phyloP scores from a whole-genome alignment of 2,888 invertebrate species.

The Hemithea aestivaria region DNA sequence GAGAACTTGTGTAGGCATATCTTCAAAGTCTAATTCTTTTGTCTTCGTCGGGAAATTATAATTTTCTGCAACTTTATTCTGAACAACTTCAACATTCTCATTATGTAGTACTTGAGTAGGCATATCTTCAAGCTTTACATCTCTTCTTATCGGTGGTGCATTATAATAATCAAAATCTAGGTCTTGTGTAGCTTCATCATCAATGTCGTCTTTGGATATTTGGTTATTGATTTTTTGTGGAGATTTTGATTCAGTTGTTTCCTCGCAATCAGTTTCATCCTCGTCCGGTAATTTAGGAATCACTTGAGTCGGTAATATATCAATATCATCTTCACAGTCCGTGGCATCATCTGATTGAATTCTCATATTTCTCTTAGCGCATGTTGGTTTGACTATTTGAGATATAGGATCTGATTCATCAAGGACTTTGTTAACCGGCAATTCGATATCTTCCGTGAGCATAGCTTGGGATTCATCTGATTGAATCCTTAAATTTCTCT shows the following conservation, averaged over 20 bases:
- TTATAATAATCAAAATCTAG: conserved; percentile 21
- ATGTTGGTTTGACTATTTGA: conserved; percentile 17
- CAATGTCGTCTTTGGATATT: conserved; percentile 19
- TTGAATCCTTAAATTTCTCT: conserved; percentile 25
- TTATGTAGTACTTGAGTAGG: conserved; percentile 48
- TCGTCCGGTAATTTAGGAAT: conserved; percentile 30
- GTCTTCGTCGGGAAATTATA: neutral
- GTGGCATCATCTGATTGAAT: conserved; percentile 29
- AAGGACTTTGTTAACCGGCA: conserved; percentile 15
- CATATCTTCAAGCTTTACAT: conserved; percentile 39
- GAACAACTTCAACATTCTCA: conserved; percentile 9
- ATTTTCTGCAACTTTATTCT: no score
- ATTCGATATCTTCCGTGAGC: conserved; percentile 36
- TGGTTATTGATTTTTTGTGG: conserved; percentile 11
- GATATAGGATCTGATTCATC: conserved; percentile 17
- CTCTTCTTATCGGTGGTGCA: conserved; percentile 13
- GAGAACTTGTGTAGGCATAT: conserved; percentile 48
- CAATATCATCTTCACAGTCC: conserved; percentile 35
- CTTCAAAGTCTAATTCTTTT: conserved; percentile 33
- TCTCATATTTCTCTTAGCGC: conserved; percentile 25
- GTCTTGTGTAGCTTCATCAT: conserved; percentile 42
- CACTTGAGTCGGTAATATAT: conserved; percentile 30
- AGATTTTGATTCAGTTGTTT: conserved; percentile 29
- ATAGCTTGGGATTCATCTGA: conserved; percentile 46
- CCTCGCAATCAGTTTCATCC: conserved; percentile 51